Percentiles rank a stretch among this genome's conserved stretches.
Evolutionary conservation across 2,113 vertebrate species (phyloP).

Genomic region (Aegotheles bennettii): DNA sequence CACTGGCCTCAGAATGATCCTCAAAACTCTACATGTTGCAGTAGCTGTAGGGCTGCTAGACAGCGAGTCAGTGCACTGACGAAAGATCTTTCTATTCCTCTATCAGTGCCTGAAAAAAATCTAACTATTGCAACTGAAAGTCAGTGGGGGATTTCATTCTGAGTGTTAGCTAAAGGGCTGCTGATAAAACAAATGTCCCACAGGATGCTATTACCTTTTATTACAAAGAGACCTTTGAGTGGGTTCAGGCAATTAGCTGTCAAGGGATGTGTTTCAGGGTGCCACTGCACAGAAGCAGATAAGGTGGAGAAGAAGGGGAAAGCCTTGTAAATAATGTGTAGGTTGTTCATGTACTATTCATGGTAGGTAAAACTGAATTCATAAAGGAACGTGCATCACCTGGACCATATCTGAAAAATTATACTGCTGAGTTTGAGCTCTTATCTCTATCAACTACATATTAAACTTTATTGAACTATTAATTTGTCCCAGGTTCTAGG

Average conservation of each 20-base stretch:
- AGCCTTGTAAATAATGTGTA: background rate
- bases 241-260: conserved; percentile 18
- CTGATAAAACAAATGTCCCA: conserved; percentile 48
- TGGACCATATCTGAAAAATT: background rate
- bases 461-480: background rate
- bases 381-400: background rate
- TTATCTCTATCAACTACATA: background rate
- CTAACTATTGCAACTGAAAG: background rate
- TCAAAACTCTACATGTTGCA: background rate
- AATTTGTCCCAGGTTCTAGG: background rate
- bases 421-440: background rate
- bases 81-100: background rate
- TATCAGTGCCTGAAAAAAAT: background rate
- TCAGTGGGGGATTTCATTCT: conserved; percentile 24
- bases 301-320: background rate
- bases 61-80: background rate
- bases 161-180: conserved; percentile 34
- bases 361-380: background rate
- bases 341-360: background rate
- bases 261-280: conserved; percentile 7
- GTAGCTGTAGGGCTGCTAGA: background rate
- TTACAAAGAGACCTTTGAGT: background rate
- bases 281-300: background rate
- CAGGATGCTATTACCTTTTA: conserved; percentile 33
- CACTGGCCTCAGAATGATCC: background rate